Base-by-base conservation (phyloP, 2,888 invertebrate species). In the Tiliacea citrago region DNA sequence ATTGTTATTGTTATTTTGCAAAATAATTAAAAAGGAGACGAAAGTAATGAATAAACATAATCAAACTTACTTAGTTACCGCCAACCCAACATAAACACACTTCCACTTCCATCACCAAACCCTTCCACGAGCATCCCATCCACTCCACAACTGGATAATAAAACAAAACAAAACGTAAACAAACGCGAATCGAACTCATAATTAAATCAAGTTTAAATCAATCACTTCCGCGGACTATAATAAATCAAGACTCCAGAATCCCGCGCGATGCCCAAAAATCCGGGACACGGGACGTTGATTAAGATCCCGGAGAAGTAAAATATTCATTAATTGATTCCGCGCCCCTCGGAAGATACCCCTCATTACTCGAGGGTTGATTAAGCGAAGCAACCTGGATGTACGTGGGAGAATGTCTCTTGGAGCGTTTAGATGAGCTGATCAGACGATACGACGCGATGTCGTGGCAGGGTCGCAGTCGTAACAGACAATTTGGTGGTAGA, bases 301-400 rank as follows among this genome's bases (percentile, higher is more conserved):
- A 96, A 95, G 96, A 94, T 93, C 92, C 92, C 90, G 88, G 90
- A 86, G 88, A 88, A 83, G 91, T 94, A 92, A 95, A 95, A 95
- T 96, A 95, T 95, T 95, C 95, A 96, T 96, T 96, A 96, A 96
- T 96, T 95, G 96, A 95, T 96, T 93, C 94, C 92, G 87, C 93
- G 89, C 94, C 94, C 91, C 92, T 90, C 88, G 81, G 67, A 88
- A 93, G 93, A 94, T 94, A 92, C 92, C 93, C 93, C 94, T 95
- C 93, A 94, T 94, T 95, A 94, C 93, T 93, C 90, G 93, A 90
- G 95, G 94, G 95, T 95, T 95, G 95, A 95, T 95, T 95, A 94
- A 95, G 94, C 89, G 92, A 88, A 90, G 86, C 91, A 92, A 95
- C 95, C 94, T 95, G 95, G 90, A 91, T 92, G 86, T 91, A 91